Evolutionary conservation across 2,113 vertebrate genomes (phyloP).

Genomic region (Cryptomyrus ogoouensis): DNA sequence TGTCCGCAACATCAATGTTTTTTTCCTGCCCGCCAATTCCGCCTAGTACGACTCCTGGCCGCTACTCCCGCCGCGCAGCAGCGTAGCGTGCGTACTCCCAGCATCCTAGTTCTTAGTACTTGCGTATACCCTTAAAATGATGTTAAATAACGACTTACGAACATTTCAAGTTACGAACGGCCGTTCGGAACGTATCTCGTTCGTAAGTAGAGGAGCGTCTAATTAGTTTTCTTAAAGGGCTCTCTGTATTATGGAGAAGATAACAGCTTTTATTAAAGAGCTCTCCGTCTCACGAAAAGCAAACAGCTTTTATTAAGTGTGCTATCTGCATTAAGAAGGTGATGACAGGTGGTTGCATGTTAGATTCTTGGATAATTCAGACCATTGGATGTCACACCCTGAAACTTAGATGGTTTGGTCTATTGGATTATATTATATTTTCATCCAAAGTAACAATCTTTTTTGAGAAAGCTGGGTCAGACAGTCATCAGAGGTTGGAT

Average conservation of each 20-base stretch:
- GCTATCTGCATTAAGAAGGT: neutral
- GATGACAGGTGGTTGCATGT: neutral
- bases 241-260: neutral
- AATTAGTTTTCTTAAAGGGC: neutral
- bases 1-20: no score
- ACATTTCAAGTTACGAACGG: no score
- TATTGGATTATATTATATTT: neutral
- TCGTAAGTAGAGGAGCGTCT: no score
- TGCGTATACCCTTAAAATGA: no score
- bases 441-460: neutral
- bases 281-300: neutral
- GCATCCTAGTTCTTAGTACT: no score
- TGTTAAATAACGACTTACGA: no score
- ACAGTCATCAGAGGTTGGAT: neutral
- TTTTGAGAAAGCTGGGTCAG: neutral
- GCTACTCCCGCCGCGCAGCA: no score
- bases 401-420: neutral
- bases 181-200: no score
- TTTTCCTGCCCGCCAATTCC: no score
- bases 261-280: neutral
- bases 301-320: neutral
- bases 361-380: neutral
- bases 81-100: no score
- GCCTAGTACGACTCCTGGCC: rapidly evolving
- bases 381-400: neutral